These are phyloP conservation scores for Clivina fossor DNA, from an alignment of 2,888 invertebrate genomes.

Conservation along the genomic window DNA sequence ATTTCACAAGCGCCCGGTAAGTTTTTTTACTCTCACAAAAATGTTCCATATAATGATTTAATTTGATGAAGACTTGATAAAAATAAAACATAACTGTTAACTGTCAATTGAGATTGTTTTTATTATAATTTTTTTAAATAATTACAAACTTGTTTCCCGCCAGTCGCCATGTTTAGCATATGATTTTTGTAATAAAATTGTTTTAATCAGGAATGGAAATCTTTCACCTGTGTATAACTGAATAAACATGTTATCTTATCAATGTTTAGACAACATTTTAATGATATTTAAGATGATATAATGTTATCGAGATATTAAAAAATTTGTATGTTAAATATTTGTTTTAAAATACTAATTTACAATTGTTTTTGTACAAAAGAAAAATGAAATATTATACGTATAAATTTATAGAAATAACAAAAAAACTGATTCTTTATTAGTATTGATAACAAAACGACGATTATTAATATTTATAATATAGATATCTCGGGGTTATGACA, in stretches of 20 bases:
- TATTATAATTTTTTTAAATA: not conserved
- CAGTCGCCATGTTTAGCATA: conserved; percentile 38
- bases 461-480: conserved; percentile 29
- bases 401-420: too few relatives aligned
- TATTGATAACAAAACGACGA: conserved; percentile 16
- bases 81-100: too few relatives aligned
- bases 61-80: too few relatives aligned
- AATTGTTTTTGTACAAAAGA: too few relatives aligned
- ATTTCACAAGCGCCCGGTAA: conserved; percentile 39
- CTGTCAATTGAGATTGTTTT: not conserved
- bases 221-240: not conserved
- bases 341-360: not conserved
- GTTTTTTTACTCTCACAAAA: conserved; percentile 8
- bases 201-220: too few relatives aligned
- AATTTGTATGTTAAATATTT: not conserved
- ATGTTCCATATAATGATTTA: not conserved
- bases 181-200: too few relatives aligned
- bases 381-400: too few relatives aligned
- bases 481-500: conserved; percentile 33
- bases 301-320: not conserved
- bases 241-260: conserved; percentile 5
- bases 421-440: conserved; percentile 18
- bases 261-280: not conserved
- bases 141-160: not conserved
- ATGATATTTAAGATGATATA: too few relatives aligned